Percentiles rank a stretch among this genome's conserved stretches.
Evolutionary conservation across 1,140 invertebrate species (phyloP).

Genomic region (Aphis gossypii): DNA sequence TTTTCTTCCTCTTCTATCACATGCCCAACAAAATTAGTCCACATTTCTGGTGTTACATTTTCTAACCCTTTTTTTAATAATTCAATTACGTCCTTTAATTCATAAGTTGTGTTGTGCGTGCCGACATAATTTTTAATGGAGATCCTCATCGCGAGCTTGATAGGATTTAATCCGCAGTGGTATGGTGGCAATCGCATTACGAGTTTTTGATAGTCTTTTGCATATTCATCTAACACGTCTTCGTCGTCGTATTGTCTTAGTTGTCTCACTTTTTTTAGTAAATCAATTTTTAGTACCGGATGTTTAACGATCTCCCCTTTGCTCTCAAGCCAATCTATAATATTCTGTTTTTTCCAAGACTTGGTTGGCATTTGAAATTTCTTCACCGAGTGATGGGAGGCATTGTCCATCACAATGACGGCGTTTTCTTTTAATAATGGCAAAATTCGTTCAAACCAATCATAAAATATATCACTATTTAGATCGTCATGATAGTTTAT

Average conservation of each 20-base stretch:
- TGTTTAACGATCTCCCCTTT: not conserved
- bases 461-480: too few relatives aligned
- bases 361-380: too few relatives aligned
- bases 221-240: not conserved
- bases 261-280: not conserved
- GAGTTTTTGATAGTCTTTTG: not conserved
- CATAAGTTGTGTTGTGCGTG: not conserved
- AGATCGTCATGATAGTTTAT: too few relatives aligned
- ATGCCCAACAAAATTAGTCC: not conserved
- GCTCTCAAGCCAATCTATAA: not conserved
- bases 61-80: conserved; percentile 9
- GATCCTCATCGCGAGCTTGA: not conserved
- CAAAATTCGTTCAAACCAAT: too few relatives aligned
- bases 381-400: too few relatives aligned
- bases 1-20: not conserved
- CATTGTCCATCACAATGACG: too few relatives aligned
- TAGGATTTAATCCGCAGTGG: not conserved
- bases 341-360: too few relatives aligned
- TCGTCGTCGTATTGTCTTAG: not conserved
- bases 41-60: conserved; percentile 1
- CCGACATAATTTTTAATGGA: not conserved
- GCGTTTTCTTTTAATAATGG: too few relatives aligned
- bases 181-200: conserved; percentile 8
- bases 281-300: not conserved
- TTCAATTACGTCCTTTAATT: not conserved